phyloP scores from a whole-genome alignment of 1,140 invertebrate genomes.

The Frieseomelitta varia region DNA sequence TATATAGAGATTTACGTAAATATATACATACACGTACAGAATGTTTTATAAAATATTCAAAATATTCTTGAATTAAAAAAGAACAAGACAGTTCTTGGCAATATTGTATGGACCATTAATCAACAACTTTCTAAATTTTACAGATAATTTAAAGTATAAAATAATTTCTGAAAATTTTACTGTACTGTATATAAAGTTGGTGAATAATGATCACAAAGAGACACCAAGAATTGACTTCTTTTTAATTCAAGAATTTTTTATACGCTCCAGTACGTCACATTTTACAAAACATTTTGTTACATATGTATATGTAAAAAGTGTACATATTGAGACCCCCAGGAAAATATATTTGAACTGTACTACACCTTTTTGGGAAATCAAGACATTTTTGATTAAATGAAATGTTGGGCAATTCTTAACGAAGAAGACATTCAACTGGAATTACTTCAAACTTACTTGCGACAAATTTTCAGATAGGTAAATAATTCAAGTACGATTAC shows the following conservation, averaged over 20 bases:
- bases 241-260: slow-evolving; percentile 15
- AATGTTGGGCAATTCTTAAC: background rate
- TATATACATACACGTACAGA: slow-evolving; percentile 17
- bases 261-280: background rate
- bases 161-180: background rate
- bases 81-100: slow-evolving; percentile 8
- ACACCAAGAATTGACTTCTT: slow-evolving; percentile 15
- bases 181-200: background rate
- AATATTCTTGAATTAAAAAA: slow-evolving; percentile 8
- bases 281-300: slow-evolving; percentile 22
- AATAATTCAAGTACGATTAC: background rate
- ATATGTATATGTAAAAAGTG: slow-evolving; percentile 12
- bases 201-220: background rate
- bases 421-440: background rate
- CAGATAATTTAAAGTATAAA: background rate
- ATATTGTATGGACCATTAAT: slow-evolving; percentile 12
- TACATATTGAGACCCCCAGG: slow-evolving; percentile 21
- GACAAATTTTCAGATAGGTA: background rate
- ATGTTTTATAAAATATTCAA: slow-evolving; percentile 9
- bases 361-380: background rate
- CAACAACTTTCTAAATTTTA: slow-evolving; percentile 5
- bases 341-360: slow-evolving; percentile 7
- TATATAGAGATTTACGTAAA: slow-evolving; percentile 51
- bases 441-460: background rate
- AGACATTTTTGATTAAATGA: slow-evolving; percentile 3